Evolutionary conservation across 2,797 vertebrate species (phyloP).

Genomic region (Schizothorax lantsangensis): DNA sequence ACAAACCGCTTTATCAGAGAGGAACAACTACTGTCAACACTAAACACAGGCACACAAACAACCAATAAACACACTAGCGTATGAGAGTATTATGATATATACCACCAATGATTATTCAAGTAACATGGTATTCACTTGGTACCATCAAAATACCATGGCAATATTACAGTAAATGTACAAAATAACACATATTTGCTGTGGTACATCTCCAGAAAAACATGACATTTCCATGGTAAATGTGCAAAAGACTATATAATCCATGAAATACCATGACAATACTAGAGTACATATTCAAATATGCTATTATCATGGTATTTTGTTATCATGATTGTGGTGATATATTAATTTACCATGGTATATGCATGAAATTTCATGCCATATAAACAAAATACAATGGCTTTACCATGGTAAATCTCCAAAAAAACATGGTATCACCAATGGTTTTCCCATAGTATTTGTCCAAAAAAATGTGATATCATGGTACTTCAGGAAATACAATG

Average conservation of each 20-base stretch:
- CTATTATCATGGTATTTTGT: not conserved
- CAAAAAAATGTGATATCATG: not conserved
- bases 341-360: not conserved
- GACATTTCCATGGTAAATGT: not conserved
- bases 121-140: not conserved
- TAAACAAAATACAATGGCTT: not conserved
- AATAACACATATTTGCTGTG: not conserved
- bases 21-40: not conserved
- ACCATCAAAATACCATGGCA: not conserved
- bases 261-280: not conserved
- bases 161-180: not conserved
- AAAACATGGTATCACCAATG: too few species aligned
- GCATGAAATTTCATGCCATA: not conserved
- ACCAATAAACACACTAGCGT: not conserved
- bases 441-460: too few species aligned
- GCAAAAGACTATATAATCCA: not conserved
- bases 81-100: not conserved
- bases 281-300: not conserved
- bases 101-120: not conserved
- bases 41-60: not conserved
- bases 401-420: not conserved
- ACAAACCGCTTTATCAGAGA: not conserved
- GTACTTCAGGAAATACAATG: not conserved
- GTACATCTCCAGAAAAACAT: not conserved
- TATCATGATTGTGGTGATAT: too few species aligned